A percentile compares a stretch with the other conserved stretches of the same genome.
Conservation (phyloP, 2,888 invertebrate species). For the Ommatoiulus sabulosus region DNA sequence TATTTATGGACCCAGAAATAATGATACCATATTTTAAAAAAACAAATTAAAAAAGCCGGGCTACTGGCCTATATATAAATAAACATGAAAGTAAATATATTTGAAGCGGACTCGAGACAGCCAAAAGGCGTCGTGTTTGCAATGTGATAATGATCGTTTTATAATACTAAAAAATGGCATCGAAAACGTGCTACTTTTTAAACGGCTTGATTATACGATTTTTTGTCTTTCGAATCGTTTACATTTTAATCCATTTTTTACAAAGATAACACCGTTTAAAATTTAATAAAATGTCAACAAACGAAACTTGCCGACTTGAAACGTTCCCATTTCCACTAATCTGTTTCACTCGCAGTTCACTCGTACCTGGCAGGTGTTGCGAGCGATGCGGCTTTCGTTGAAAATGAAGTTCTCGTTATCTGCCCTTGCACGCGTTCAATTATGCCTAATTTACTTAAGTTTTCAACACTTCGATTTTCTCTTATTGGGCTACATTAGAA, state of each 20-base stretch:
- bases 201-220: not conserved
- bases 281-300: constrained; percentile 41
- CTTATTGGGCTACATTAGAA: not conserved
- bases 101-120: not conserved
- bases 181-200: constrained; percentile 41
- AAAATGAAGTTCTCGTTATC: constrained; percentile 5
- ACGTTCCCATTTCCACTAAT: not conserved
- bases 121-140: constrained; percentile 14
- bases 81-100: constrained; percentile 8
- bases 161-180: not conserved
- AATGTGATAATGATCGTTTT: not conserved
- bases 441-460: constrained; percentile 12
- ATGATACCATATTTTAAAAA: not conserved
- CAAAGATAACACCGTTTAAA: constrained; percentile 8
- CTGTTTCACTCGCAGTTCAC: not conserved
- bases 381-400: not conserved
- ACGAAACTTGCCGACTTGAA: constrained; percentile 34
- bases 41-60: not conserved
- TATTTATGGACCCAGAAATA: not conserved
- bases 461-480: not conserved
- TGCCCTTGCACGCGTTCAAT: not conserved
- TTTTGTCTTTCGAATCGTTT: not conserved
- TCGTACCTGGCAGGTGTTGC: not conserved
- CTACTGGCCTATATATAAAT: constrained; percentile 35
- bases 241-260: constrained; percentile 44